These are phyloP conservation scores for Mus spicilegus DNA, from an alignment of 2,113 vertebrate species.

Conservation along the genomic window DNA sequence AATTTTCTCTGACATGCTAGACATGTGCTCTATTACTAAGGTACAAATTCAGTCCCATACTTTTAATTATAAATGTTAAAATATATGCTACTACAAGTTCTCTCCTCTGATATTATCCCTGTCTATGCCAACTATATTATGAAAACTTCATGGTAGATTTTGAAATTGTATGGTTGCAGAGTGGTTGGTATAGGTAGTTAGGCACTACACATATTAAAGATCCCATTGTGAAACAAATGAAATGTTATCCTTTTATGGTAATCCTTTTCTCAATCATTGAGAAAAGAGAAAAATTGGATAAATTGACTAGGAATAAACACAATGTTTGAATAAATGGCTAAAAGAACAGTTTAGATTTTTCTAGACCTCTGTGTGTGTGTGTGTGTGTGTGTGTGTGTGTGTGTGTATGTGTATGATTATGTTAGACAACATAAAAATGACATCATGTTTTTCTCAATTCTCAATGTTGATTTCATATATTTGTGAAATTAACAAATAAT, in stretches of 20 bases:
- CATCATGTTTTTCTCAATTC: background rate
- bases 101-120: no score
- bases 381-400: no score
- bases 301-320: background rate
- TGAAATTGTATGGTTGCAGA: background rate
- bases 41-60: background rate
- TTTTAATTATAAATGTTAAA: background rate
- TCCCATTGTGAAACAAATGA: background rate
- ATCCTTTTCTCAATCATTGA: background rate
- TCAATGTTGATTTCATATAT: background rate
- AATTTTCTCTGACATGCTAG: no score
- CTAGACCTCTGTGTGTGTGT: background rate
- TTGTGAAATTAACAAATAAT: constrained; percentile 42
- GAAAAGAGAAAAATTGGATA: background rate
- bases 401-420: background rate
- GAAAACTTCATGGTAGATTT: background rate
- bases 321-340: background rate
- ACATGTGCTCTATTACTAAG: background rate
- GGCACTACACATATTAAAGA: background rate
- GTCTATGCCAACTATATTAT: background rate
- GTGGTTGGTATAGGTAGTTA: background rate
- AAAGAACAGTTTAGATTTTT: background rate
- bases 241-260: background rate
- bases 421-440: background rate
- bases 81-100: background rate